Evolutionary conservation across 2,113 vertebrate species (phyloP).

Genomic region (Campylorhamphus procurvoides): DNA sequence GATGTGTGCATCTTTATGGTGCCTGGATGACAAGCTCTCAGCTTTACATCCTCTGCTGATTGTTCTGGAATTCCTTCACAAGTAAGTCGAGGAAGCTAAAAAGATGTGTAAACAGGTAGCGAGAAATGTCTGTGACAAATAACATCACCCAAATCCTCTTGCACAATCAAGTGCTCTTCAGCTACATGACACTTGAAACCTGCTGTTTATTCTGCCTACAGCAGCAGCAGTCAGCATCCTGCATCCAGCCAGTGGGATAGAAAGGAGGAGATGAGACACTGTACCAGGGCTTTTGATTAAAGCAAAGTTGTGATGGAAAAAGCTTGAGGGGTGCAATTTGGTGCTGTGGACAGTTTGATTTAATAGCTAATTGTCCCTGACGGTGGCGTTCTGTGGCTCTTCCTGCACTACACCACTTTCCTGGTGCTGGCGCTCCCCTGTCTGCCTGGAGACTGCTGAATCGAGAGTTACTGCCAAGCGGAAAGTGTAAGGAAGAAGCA

Average conservation of each 20-base stretch:
- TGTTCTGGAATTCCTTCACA: constrained; percentile 19
- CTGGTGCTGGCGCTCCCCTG: background rate
- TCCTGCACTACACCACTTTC: background rate
- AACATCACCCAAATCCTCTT: background rate
- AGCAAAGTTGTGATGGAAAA: background rate
- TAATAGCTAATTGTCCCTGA: background rate
- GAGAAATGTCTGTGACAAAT: background rate
- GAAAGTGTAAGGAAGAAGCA: background rate
- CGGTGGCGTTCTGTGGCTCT: fast-evolving
- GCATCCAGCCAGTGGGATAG: background rate
- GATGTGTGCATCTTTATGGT: background rate
- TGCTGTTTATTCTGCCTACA: background rate
- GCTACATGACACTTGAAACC: background rate
- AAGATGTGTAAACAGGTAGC: background rate
- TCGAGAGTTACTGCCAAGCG: background rate
- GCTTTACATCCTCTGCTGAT: background rate
- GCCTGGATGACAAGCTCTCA: background rate
- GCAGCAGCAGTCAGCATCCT: background rate
- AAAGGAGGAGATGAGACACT: background rate
- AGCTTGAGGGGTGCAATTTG: background rate
- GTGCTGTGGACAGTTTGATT: background rate
- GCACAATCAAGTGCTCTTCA: background rate
- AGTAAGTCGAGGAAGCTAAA: background rate
- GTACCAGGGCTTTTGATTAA: background rate
- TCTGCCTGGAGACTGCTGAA: background rate